Base-by-base conservation (phyloP, 2,888 invertebrate genomes). In the Gnatocerus cornutus region DNA sequence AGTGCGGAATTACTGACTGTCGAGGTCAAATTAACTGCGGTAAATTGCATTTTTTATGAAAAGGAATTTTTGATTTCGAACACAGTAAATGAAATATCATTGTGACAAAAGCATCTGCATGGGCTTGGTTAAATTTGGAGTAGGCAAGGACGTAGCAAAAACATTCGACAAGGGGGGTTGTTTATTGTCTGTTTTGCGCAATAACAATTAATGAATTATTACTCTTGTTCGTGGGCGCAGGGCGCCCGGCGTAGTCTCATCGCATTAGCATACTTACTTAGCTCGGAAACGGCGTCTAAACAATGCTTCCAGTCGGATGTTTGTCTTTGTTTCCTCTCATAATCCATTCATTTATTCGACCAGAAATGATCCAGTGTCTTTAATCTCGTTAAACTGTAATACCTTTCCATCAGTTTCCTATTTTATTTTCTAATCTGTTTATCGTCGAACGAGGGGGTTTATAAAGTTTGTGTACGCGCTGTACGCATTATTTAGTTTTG, bases 351-450 rank as follows among this genome's bases (percentile, higher is more conserved):
- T 77, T 78, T 75, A 77, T 77, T 76, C 78, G 71, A 71, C 76
- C 74, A 71, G 73, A 74, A 79, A 78, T 79, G 79, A 81, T 80
- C 80, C 79, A 78, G 72, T 76, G 79, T 78, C 78, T 76, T 79
- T 81, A 83, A 83, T 83, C 83, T 81, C 75, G 81, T 84, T 82
- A 83, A 79, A 78, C 74, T 78, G 79, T 83, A 83, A 83, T 82
- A 82, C 81, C 81, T 81, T 79, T 82, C 80, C 82, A 80, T 82
- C 81, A 82, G 79, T 78, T 79, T 78, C 80, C 81, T 78, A 82
- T 83, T 83, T 80, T 79, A 78, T 79, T 81, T 81, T 79, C 81
- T 83, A 84, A 84, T 84, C 84, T 83, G 83, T 83, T 83, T 83
- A 83, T 81, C 77, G 80, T 77, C 79, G 76, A 71, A 74, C 75